Evolutionary conservation across 37 sponge, comb jelly and placozoan genomes (phyloP).

Genomic region (Chondrilla cf. caribensis): DNA sequence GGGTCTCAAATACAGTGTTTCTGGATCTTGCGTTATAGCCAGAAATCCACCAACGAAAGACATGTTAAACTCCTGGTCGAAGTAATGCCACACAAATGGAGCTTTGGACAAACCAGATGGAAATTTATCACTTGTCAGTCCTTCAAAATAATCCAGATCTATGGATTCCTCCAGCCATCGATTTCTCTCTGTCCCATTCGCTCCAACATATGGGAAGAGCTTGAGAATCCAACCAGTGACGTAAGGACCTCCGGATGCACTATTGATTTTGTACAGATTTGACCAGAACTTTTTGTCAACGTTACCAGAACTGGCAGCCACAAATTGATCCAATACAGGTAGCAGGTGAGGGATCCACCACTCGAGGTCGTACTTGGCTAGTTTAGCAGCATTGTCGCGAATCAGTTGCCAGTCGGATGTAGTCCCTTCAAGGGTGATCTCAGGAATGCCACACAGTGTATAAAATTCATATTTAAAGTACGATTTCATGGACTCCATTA

Average conservation of each 20-base stretch:
- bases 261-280: conserved; percentile 32
- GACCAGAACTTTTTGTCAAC: conserved; percentile 54
- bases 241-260: conserved; percentile 30
- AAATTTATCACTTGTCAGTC: conserved; percentile 19
- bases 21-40: conserved; percentile 37
- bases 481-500: conserved; percentile 52
- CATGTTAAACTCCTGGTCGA: conserved; percentile 13
- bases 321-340: conserved; percentile 56
- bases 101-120: conserved; percentile 32
- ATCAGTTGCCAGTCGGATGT: conserved; percentile 49
- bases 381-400: conserved; percentile 27
- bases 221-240: conserved; percentile 47
- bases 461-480: conserved; percentile 33
- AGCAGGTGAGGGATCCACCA: conserved; percentile 46
- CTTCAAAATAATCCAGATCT: neutral
- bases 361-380: conserved; percentile 42
- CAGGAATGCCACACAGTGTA: conserved; percentile 56
- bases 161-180: neutral
- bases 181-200: neutral
- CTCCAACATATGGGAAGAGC: conserved; percentile 42
- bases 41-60: conserved; percentile 60
- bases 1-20: conserved; percentile 34
- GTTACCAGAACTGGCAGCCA: conserved; percentile 44
- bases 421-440: conserved; percentile 60
- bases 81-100: conserved; percentile 45